Base-by-base conservation (phyloP, 2,113 vertebrate species). In the Poeciliopsis prolifica region DNA sequence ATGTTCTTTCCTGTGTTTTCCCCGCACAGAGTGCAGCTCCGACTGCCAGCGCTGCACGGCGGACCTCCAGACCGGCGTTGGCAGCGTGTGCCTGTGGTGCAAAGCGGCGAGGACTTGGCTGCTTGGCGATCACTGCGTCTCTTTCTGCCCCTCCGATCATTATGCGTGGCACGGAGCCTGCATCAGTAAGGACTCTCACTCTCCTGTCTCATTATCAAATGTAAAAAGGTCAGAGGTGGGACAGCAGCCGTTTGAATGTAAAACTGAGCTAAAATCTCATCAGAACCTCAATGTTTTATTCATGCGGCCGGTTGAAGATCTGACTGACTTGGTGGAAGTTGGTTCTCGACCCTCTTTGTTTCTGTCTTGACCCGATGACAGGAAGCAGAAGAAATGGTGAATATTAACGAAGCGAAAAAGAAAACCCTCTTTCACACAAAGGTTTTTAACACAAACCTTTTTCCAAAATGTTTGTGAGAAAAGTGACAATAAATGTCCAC, bases 61-160 rank as follows among this genome's bases (percentile, higher is more conserved):
- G 0, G 86, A 97, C 91, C 95, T 96, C 68, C 75, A 72, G 42
- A 88, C 79, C 0, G 83, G 89, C 67, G 60, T 86, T 0, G 94
- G 96, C 70, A 97, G 96, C 2, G 2, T 96, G 4, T 99, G 98
- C 64, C 91, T 99, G 31, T 85, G 77, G 92, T 99, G 98, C 74
- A 94, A 93, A 78, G 89, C 79, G 0, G 4, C 78, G 14, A 91
- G 82, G 4, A 86, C 92, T 75, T 82, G 95, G 84, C 92, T 98
- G 22, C 94, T 97, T 28, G 94, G 92, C 8, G 96, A 98, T 64
- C 94, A 1, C 91, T 99, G 98, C n/a, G 48, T 95, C 30, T 79
- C 95, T 0, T 51, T 33, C 2, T 99, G 98, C 44, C 96, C 96
- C 0, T 6, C 0, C 0, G 96, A 95, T 12, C 88, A 92, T 91